Conservation (phyloP, 2,888 invertebrate species). For the Gymnoscelis rufifasciata region DNA sequence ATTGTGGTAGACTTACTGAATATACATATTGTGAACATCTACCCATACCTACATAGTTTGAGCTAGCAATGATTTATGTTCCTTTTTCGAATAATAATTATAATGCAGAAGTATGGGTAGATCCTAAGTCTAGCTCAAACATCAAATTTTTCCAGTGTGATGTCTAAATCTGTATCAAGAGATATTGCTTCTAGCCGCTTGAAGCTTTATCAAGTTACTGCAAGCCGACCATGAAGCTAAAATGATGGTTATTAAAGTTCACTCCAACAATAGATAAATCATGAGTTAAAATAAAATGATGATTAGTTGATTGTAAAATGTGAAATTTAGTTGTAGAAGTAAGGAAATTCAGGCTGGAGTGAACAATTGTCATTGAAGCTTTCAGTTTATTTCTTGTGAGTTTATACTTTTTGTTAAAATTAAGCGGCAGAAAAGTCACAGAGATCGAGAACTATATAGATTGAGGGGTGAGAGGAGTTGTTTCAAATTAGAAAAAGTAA, state of each 20-base stretch:
- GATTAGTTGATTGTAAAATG: slow-evolving; percentile 25
- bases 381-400: slow-evolving; percentile 14
- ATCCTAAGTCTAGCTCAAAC: slow-evolving; percentile 66
- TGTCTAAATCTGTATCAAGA: slow-evolving; percentile 46
- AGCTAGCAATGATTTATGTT: slow-evolving; percentile 68
- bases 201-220: slow-evolving; percentile 48
- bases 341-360: slow-evolving; percentile 21
- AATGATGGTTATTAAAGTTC: slow-evolving; percentile 41
- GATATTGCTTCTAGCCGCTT: slow-evolving; percentile 66
- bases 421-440: slow-evolving; percentile 53
- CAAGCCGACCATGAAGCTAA: slow-evolving; percentile 53
- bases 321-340: slow-evolving; percentile 27
- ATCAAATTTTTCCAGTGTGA: slow-evolving; percentile 35
- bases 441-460: slow-evolving; percentile 22
- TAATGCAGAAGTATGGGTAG: slow-evolving; percentile 54
- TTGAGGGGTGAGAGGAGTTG: slow-evolving; percentile 33
- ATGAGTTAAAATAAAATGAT: slow-evolving; percentile 32
- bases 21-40: slow-evolving; percentile 49
- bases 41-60: slow-evolving; percentile 49
- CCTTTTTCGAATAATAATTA: slow-evolving; percentile 31
- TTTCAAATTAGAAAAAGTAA: slow-evolving; percentile 31
- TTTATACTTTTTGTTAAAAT: slow-evolving; percentile 27
- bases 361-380: slow-evolving; percentile 22
- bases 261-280: slow-evolving; percentile 31
- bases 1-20: slow-evolving; percentile 71